A percentile compares a stretch with the other conserved stretches of the same genome.
Evolutionary conservation across 2,888 invertebrate species (phyloP).

Genomic region (Urechis unicinctus): DNA sequence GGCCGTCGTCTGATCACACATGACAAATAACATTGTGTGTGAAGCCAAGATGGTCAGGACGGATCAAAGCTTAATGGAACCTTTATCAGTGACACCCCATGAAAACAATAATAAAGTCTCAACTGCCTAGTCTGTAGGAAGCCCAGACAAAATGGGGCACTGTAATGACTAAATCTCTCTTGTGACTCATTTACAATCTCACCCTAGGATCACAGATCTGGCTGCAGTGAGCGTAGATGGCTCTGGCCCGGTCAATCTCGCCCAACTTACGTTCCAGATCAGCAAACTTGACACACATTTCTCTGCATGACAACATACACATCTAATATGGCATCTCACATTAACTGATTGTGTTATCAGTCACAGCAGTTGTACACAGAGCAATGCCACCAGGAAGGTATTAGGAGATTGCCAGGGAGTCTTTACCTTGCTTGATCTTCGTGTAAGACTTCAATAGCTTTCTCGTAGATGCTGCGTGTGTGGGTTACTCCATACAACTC

Average conservation of each 20-base stretch:
- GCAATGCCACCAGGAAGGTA: not conserved
- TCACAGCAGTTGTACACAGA: not conserved
- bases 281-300: conserved; percentile 93
- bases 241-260: conserved; percentile 94
- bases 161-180: no score
- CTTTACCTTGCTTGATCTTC: conserved; percentile 70
- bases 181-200: conserved; percentile 27
- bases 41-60: no score
- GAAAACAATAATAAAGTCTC: no score
- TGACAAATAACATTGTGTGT: not conserved
- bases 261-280: conserved; percentile 98
- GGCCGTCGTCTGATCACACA: conserved; percentile 35
- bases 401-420: not conserved
- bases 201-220: conserved; percentile 99
- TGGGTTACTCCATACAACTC: conserved; percentile 96
- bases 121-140: no score
- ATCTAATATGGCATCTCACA: no score
- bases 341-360: no score
- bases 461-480: conserved; percentile 94
- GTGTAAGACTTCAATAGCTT: conserved; percentile 87
- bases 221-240: conserved; percentile 95
- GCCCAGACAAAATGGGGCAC: no score
- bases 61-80: no score
- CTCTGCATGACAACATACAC: no score
- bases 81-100: no score